A percentile compares a stretch with the other conserved stretches of the same genome.
Conservation (phyloP, 2,797 vertebrate genomes). For the Siniperca obscura region DNA sequence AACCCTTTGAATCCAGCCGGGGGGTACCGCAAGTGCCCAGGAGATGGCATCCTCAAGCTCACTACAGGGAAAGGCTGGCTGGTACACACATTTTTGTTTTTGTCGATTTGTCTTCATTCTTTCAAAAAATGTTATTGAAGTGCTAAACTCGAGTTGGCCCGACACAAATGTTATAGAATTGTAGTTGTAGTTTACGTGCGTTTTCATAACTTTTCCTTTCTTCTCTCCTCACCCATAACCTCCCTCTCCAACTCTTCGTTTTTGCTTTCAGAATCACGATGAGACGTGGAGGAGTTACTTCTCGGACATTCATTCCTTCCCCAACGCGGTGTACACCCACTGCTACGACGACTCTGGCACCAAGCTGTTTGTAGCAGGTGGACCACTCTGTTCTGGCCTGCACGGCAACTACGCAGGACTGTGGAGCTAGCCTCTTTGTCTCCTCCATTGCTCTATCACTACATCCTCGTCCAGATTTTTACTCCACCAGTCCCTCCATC, state of each 20-base stretch:
- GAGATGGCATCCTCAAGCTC: constrained; percentile 93
- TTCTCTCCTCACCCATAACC: constrained; percentile 4
- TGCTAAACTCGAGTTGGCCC: background rate
- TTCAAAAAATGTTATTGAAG: background rate
- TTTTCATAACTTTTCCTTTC: background rate
- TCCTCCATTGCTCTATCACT: constrained; percentile 41
- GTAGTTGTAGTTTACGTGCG: background rate
- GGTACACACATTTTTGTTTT: constrained; percentile 73
- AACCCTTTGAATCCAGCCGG: constrained; percentile 81
- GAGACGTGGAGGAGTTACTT: constrained; percentile 99
- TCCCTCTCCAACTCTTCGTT: background rate
- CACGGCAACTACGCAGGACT: constrained; percentile 98
- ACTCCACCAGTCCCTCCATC: constrained; percentile 52
- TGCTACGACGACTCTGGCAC: constrained; percentile 98
- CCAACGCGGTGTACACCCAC: constrained; percentile 99
- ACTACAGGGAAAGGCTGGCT: constrained; percentile 98
- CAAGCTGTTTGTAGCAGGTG: constrained; percentile 98
- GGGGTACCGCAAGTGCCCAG: constrained; percentile 86
- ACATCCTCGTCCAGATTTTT: constrained; percentile 46
- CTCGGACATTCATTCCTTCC: constrained; percentile 96
- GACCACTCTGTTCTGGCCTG: constrained; percentile 96
- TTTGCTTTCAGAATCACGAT: constrained; percentile 90
- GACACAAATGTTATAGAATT: background rate
- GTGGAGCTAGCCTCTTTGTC: constrained; percentile 90
- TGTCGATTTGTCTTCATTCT: background rate